Conservation (phyloP, 2,797 vertebrate species). For the Epinephelus awoara region DNA sequence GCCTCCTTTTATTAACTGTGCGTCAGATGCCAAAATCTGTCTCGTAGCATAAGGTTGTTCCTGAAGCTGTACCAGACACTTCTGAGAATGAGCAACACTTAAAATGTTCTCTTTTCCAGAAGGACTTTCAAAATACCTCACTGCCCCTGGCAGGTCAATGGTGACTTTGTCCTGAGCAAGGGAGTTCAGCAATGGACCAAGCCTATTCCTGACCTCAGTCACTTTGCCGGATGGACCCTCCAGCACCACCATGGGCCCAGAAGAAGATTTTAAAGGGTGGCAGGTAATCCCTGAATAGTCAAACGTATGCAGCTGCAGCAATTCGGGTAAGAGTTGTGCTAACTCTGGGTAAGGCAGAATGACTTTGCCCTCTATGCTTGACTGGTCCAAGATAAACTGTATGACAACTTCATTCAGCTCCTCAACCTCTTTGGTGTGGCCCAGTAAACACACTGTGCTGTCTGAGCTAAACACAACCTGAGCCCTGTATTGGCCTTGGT, state of each 20-base stretch:
- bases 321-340: slow-evolving; percentile 29
- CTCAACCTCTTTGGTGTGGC: slow-evolving; percentile 64
- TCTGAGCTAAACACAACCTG: slow-evolving; percentile 23
- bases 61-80: slow-evolving; percentile 64
- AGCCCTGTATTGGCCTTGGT: slow-evolving; percentile 43
- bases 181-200: slow-evolving; percentile 61
- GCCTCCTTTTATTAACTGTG: not conserved
- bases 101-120: slow-evolving; percentile 55
- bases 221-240: slow-evolving; percentile 43
- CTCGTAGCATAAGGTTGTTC: not conserved
- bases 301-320: slow-evolving; percentile 6
- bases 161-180: slow-evolving; percentile 52
- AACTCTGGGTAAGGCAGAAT: slow-evolving; percentile 46
- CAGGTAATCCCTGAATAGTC: too few relatives aligned
- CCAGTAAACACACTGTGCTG: slow-evolving; percentile 50
- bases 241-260: slow-evolving; percentile 16
- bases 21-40: slow-evolving; percentile 6
- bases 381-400: slow-evolving; percentile 59
- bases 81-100: slow-evolving; percentile 41
- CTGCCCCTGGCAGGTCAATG: slow-evolving; percentile 67
- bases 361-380: slow-evolving; percentile 1
- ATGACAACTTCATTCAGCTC: slow-evolving; percentile 48
- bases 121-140: slow-evolving; percentile 58
- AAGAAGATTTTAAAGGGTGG: too few relatives aligned
- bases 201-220: slow-evolving; percentile 27